Evolutionary conservation across 2,113 vertebrate genomes (phyloP).

Genomic region (Clupea harengus): DNA sequence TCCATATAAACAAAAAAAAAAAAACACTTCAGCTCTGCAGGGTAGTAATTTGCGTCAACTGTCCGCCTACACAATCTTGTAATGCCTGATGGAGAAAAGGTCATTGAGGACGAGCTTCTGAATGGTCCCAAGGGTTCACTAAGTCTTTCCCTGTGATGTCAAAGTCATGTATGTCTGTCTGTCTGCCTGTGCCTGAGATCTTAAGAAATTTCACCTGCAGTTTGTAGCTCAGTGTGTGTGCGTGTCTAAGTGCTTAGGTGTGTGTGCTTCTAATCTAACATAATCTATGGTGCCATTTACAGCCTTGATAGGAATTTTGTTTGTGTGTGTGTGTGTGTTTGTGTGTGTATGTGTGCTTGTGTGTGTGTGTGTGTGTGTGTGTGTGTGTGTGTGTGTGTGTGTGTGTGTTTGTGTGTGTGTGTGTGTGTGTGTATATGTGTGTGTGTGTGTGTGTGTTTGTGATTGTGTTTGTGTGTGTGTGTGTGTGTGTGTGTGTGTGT

Average conservation of each 20-base stretch:
- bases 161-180: slow-evolving; percentile 14
- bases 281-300: background rate
- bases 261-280: background rate
- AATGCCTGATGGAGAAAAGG: background rate
- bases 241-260: background rate
- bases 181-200: background rate
- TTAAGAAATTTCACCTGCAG: background rate
- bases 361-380: background rate
- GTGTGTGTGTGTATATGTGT: background rate
- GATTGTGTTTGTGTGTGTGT: background rate
- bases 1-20: background rate
- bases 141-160: too few relatives aligned
- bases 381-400: background rate
- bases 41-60: background rate
- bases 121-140: background rate
- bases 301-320: background rate
- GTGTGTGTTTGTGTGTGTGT: background rate
- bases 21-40: background rate
- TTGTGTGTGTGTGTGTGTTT: background rate
- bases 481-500: background rate
- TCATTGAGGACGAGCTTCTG: background rate
- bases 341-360: background rate
- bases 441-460: background rate
- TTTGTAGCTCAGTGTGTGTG: slow-evolving; percentile 12
- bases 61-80: background rate